phyloP scores from a whole-genome alignment of 2,888 invertebrate species.

The Bhutanitis thaidina region DNA sequence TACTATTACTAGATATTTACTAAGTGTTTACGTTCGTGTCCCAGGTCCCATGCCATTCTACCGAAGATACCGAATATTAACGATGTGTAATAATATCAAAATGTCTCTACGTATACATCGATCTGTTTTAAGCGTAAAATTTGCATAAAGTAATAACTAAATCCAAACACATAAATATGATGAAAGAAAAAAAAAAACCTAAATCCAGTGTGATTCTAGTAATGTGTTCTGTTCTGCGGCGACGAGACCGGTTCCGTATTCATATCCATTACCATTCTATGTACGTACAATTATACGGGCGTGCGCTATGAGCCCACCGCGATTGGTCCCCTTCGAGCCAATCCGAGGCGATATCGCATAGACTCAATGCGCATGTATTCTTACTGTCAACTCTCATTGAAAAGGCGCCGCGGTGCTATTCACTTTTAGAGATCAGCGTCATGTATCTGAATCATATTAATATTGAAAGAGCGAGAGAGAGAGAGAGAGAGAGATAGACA shows the following conservation, averaged over 20 bases:
- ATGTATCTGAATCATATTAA: neutral
- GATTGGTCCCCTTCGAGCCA: slow-evolving; percentile 52
- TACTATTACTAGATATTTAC: too few relatives aligned
- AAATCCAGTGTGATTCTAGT: neutral
- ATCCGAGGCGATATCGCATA: slow-evolving; percentile 40
- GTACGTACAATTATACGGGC: slow-evolving; percentile 39
- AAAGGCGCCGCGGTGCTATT: neutral
- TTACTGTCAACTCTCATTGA: slow-evolving; percentile 1
- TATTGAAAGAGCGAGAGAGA: neutral
- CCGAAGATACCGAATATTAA: too few relatives aligned
- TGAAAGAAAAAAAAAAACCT: neutral
- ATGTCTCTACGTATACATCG: too few relatives aligned
- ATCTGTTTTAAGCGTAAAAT: too few relatives aligned
- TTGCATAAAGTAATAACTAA: too few relatives aligned
- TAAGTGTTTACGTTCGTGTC: too few relatives aligned
- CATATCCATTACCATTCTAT: slow-evolving; percentile 32
- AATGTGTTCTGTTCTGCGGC: neutral
- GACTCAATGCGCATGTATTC: slow-evolving; percentile 21
- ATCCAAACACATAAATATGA: too few relatives aligned
- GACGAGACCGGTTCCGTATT: neutral
- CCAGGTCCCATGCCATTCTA: too few relatives aligned
- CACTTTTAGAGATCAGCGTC: slow-evolving; percentile 6
- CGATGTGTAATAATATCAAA: too few relatives aligned
- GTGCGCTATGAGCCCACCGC: slow-evolving; percentile 48
- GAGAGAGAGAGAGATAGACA: too few relatives aligned